phyloP scores from a whole-genome alignment of 2,113 vertebrate species.

The Phycodurus eques region DNA sequence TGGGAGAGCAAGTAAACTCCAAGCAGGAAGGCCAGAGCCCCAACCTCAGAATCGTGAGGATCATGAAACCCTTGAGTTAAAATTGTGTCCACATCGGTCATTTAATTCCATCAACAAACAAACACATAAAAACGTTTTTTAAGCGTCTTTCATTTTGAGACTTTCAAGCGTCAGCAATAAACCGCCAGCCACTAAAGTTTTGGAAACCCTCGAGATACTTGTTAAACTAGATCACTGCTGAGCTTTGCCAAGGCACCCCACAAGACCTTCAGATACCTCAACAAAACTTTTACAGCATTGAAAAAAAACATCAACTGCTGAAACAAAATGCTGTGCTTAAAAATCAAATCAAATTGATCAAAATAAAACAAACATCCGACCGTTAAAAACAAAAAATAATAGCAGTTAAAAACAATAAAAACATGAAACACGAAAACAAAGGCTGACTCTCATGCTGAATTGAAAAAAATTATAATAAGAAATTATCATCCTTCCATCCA shows the following conservation, averaged over 20 bases:
- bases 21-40: too few species aligned
- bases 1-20: background rate
- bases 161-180: constrained; percentile 24
- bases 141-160: constrained; percentile 26
- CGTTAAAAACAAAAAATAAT: background rate
- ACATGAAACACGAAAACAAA: background rate
- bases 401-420: background rate
- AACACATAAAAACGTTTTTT: background rate
- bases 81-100: background rate
- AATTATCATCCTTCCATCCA: too few species aligned
- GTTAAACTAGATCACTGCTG: constrained; percentile 35
- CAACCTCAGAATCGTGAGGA: background rate
- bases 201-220: constrained; percentile 27
- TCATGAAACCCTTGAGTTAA: background rate
- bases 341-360: background rate
- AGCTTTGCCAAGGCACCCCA: constrained; percentile 28
- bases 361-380: background rate
- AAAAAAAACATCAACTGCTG: background rate
- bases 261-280: constrained; percentile 35
- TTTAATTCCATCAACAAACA: background rate
- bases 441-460: background rate
- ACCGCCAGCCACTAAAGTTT: constrained; percentile 30
- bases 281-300: background rate
- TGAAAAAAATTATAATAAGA: background rate
- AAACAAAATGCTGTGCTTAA: background rate